Conservation (phyloP, 2,113 vertebrate species). For the Sigmodon hispidus region DNA sequence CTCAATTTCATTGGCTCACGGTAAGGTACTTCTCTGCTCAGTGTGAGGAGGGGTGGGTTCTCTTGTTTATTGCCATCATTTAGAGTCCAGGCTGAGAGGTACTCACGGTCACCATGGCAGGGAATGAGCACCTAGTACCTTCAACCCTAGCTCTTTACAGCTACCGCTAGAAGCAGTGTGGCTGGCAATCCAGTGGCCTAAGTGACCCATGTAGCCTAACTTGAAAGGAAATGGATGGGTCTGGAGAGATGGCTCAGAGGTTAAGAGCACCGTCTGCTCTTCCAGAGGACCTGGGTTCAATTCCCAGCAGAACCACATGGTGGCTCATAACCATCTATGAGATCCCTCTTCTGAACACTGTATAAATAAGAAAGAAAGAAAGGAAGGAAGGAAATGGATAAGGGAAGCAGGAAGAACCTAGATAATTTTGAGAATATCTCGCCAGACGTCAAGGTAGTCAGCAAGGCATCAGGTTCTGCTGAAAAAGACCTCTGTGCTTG, state of each 20-base stretch:
- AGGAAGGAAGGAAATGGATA: too few relatives aligned
- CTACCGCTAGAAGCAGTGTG: background rate
- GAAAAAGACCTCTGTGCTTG: background rate
- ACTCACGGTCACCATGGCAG: background rate
- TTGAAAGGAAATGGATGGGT: background rate
- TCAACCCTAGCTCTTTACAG: background rate
- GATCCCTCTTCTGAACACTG: too few relatives aligned
- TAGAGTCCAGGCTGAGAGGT: background rate
- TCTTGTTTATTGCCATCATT: background rate
- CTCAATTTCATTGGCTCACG: background rate
- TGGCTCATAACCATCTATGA: too few relatives aligned
- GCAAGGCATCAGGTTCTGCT: background rate
- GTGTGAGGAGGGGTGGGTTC: background rate
- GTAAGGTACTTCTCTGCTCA: background rate
- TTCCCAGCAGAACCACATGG: too few relatives aligned
- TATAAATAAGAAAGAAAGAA: too few relatives aligned
- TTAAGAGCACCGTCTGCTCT: too few relatives aligned
- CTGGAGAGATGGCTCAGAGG: too few relatives aligned
- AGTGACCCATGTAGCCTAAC: background rate
- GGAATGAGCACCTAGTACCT: accelerated
- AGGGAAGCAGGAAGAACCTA: background rate
- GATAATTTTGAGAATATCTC: background rate
- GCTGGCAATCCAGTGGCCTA: background rate
- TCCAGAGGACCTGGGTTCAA: too few relatives aligned
- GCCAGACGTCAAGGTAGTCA: background rate